Evolutionary conservation across 2,113 vertebrate species (phyloP), one percentile per base, ranked within the genome.

Genomic region (Lanius ludovicianus): DNA sequence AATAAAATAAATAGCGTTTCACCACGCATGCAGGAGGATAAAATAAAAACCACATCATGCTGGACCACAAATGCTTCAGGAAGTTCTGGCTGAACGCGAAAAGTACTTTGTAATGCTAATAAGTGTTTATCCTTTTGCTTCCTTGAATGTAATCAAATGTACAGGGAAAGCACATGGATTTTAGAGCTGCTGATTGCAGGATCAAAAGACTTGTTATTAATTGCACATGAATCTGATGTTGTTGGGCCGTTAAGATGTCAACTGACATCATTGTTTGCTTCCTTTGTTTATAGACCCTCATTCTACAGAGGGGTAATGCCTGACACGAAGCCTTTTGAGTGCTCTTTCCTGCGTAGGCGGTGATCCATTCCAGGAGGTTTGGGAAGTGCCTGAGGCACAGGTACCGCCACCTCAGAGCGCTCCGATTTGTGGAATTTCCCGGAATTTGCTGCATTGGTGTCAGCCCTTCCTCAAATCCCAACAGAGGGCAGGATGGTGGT

Each of bases 121-220:
- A 77, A 91, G 91, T 84, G 87, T 94, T 90, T 92, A 93, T 90
- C 84, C 78, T 87, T 78, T 88, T 56, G 87, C 93, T 96, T 96
- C 88, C 87, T 95, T 5, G 7, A 50, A 33, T 78, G n/a, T 71
- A 93, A 96, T 94, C 90, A 89, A 91, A 57, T 3, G 22, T 49
- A 37, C 55, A 84, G 89, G 84, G 81, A 93, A 65, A 84, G 78
- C 87, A 95, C 73, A 73, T 96, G 95, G 59, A n/a, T 80, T 78
- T 49, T 8, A 35, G 55, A 86, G 81, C 57, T 67, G 89, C 75
- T 94, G 93, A 91, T 69, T 82, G 80, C 65, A 63, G 62, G 80
- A 97, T 96, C 95, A 94, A 96, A 97, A 96, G 92, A 42, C 19
- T 78, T 14, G 20, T 93, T 94, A 96, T 97, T 95, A 93, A 96